Base-by-base conservation (phyloP, 2,797 vertebrate species). In the Lates japonicus region DNA sequence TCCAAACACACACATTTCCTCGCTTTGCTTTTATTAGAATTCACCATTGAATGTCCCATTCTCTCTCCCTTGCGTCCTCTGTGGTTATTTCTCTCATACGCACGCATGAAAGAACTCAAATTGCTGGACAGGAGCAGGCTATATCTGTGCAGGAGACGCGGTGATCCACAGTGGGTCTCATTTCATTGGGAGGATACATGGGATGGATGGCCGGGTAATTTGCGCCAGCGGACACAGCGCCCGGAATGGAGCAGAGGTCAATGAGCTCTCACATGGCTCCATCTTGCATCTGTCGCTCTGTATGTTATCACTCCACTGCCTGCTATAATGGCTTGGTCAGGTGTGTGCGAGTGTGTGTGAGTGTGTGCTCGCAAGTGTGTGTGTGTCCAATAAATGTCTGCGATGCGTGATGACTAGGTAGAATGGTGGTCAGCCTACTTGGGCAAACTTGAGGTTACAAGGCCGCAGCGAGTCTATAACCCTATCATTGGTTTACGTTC, bases 221-320 rank as follows among this genome's bases (percentile, higher is more conserved):
- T 92, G 76, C 14, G 10, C 52, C 35, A 14, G 70, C 29, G 82
- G 80, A 74, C 76, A 71, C 81, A 12, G 73, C 14, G 72, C 68
- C 76, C 77, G 31, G 77, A 85, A 80, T 39, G 31, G 75, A 78
- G 60, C 80, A 82, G 83, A 90, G 93, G 92, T 94, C 92, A 88
- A 87, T 65, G 80, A 87, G 88, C 89, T 88, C 87, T 62, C 61
- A 58, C 76, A 57, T 80, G 78, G 55, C 80, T 89, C 84, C 75
- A 65, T 90, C 85, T 66, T 73, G 62, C 77, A 78, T 82, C 89
- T 87, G 90, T 93, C 92, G 41, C 87, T 90, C 88, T 84, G 69
- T 71, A 77, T 90, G 64, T 69, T 70, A 59, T 88, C 90, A 86
- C 62, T 79, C 81, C 76, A 13, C 80, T 51, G 68, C 57, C 76